Evolutionary conservation across 2,888 invertebrate species (phyloP), one percentile per base, ranked within the genome.

Genomic region (Phengaris arion): DNA sequence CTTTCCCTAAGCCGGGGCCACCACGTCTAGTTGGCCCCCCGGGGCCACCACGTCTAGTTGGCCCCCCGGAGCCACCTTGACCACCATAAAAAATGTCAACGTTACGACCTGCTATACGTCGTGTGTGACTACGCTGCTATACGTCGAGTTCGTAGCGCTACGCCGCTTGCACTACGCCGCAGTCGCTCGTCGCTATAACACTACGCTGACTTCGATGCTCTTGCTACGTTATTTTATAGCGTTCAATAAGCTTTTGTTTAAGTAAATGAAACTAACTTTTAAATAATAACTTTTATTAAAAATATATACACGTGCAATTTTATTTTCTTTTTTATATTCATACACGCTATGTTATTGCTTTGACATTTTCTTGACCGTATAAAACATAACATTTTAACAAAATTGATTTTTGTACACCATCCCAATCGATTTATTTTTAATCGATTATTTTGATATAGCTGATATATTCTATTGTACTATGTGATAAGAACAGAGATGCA

Each of bases 291-390:
- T 89, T 89, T 81, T 90, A 89, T 86, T 89, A 87, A 90, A 91
- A 90, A 90, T 88, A 90, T 87, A 88, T 86, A 88, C 85, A 85
- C 82, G 81, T 81, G 84, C 82, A 82, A 81, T 82, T 82, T 86
- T 83, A 82, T 82, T 80, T 81, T 80, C 80, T 80, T 79, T 79
- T 77, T 77, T 79, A 78, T 78, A 79, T 81, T 84, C 77, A 78
- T 81, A 79, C 77, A 54, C 12, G 75, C 76, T 75, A 57, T 79
- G 77, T 84, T 87, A 88, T 88, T 88, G 88, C 88, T 88, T 85
- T 78, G 78, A 79, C 80, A 54, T 68, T 68, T 46, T 54, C 52
- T 68, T 74, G 69, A 22, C 69, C 74, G 55, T 68, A 69, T 10
- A 68, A 75, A 55, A 55, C 46, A 22, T 55, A 54, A 75, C 54